Conservation (phyloP, 2,113 vertebrate species). For the Irena cyanogastra region DNA sequence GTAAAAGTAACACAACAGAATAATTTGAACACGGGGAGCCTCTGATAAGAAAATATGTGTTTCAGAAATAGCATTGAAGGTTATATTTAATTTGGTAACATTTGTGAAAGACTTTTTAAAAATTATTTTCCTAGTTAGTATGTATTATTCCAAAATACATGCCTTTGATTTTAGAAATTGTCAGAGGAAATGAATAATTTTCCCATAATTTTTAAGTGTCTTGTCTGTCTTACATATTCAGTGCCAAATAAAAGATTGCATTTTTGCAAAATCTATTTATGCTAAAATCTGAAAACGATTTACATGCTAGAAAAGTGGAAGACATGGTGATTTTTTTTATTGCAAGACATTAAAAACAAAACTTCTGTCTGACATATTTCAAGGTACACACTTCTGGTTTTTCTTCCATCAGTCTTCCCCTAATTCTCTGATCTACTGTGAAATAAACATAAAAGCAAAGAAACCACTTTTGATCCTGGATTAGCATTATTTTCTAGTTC, state of each 20-base stretch:
- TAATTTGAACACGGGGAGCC: background rate
- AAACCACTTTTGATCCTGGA: background rate
- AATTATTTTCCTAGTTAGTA: constrained; percentile 9
- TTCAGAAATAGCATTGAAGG: background rate
- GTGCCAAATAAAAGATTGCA: constrained; percentile 10
- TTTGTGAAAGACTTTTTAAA: background rate
- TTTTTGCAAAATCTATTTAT: background rate
- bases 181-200: constrained; percentile 25
- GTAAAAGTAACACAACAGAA: background rate
- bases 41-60: background rate
- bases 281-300: background rate
- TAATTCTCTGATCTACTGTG: background rate
- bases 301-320: background rate
- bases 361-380: background rate
- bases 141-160: constrained; percentile 20
- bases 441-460: background rate
- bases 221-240: constrained; percentile 13
- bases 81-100: constrained; percentile 1
- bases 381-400: background rate
- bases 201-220: background rate
- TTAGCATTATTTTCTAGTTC: background rate
- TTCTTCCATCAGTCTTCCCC: background rate
- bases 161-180: constrained; percentile 21
- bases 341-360: background rate
- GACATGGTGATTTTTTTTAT: background rate